Base-by-base conservation (phyloP, 2,888 invertebrate species). In the Pheosia tremula region DNA sequence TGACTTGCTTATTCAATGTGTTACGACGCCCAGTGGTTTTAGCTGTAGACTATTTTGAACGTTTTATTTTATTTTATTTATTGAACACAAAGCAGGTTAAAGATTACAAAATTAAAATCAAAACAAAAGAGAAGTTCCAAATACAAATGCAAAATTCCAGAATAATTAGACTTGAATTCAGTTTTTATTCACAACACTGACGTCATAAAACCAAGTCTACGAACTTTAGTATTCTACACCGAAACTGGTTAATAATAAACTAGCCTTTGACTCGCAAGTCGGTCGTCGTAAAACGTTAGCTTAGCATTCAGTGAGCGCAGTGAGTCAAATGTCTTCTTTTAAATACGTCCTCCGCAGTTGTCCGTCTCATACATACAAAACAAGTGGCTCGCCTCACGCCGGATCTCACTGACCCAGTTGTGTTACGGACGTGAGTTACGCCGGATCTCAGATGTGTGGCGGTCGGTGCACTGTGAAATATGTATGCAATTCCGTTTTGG, bases 301-400 rank as follows among this genome's bases (percentile, higher is more conserved):
- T 88, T 80, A 77, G 85, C 84, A 87, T 88, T 87, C 87, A 72
- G 77, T 60, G 69, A 66, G 79, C 74, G 77, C 79, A 82, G 90
- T 86, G 88, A 86, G 84, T 85, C 84, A 85, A 87, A 89, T 82
- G 84, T 81, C 74, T 80, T 77, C 83, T 87, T 88, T 88, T 88
- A 90, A 89, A 90, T 87, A 87, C 85, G 82, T 74, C 78, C 78
- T 77, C 83, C 73, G 74, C 81, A 78, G 77, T 77, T 81, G 80
- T 77, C 73, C 85, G 85, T 86, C 84, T 87, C 88, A 89, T 90
- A 90, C 90, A 90, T 90, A 89, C 89, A 75, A 81, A 89, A 88
- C 87, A 85, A 85, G 87, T 80, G 80, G 76, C 69, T 38, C 55
- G 39, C 39, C 10, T 13, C 5, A n/a, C 11, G 55, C n/a, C 39